Base-by-base conservation (phyloP, 2,888 invertebrate genomes). In the Acanthacorydalis orientalis region DNA sequence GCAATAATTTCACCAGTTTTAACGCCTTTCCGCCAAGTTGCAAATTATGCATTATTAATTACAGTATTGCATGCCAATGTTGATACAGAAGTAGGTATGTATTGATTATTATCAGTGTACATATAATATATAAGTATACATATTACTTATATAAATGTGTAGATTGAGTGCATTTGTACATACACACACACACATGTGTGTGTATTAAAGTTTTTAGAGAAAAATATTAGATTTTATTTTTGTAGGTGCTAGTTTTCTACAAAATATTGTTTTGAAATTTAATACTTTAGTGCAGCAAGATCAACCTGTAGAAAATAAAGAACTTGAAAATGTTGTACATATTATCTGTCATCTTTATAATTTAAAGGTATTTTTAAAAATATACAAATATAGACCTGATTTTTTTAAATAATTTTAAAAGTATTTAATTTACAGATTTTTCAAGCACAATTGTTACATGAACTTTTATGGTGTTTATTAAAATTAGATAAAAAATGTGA, bases 51-150 rank as follows among this genome's bases (percentile, higher is more conserved):
- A 31, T 78, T 92, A 55, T 62, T 96, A 1, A 69, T 96, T 11
- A 76, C 88, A 0, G 75, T 89, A 51, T 64, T 95, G 32, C 92
- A 95, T 63, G 86, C 88, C 0, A 91, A 92, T 63, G 77, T 96
- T 37, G 95, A 89, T 11, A 79, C 78, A 3, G 95, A 97, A 75
- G 78, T 96, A 45, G 92, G 90, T 80, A 43, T 12, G 12, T 31
- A 16, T 10, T 43, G 11, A 9, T 43, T 43, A 31, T 7, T 14
- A 15, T 12, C 14, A 9, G 37, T 8, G 37, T 37, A 12, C 7
- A 41, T 14, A 41, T 41, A 41, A 15, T 14, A 11, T 41, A 10
- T 9, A 14, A n/a, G n/a, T n/a, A n/a, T n/a, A n/a, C n/a, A n/a
- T n/a, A n/a, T n/a, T n/a, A n/a, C n/a, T n/a, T n/a, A n/a, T n/a